Conservation (phyloP, 1,140 invertebrate species). For the Bursaphelenchus mucronatus region DNA sequence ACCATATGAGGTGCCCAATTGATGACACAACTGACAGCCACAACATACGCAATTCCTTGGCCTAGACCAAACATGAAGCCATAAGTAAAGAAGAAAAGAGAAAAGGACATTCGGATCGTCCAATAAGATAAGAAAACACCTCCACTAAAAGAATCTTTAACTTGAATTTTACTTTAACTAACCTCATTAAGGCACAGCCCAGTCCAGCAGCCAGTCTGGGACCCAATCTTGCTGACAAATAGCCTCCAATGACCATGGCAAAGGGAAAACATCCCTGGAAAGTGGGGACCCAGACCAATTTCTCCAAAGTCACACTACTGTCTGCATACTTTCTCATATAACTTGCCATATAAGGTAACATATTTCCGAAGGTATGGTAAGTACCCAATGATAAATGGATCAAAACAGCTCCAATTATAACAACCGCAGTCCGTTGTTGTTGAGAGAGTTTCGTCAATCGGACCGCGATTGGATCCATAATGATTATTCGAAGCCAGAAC, state of each 20-base stretch:
- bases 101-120: conserved; percentile 53
- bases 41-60: conserved; percentile 58
- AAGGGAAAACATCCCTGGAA: conserved; percentile 59
- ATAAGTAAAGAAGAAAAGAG: conserved; percentile 53
- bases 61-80: conserved; percentile 59
- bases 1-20: conserved; percentile 59
- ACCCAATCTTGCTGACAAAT: conserved; percentile 44
- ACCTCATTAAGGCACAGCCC: conserved; percentile 56
- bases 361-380: conserved; percentile 60
- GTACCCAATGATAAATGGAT: conserved; percentile 58
- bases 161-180: conserved; percentile 29
- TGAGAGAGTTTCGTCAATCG: conserved; percentile 28
- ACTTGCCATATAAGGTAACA: conserved; percentile 61
- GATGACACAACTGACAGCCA: conserved; percentile 56
- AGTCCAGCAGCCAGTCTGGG: conserved; percentile 50
- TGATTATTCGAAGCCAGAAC: neutral
- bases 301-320: conserved; percentile 43
- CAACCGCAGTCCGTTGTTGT: conserved; percentile 34
- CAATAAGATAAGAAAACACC: conserved; percentile 54
- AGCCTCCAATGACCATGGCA: conserved; percentile 59
- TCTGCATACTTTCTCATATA: conserved; percentile 60
- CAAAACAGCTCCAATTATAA: conserved; percentile 57
- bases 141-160: conserved; percentile 37
- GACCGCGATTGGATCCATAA: conserved; percentile 36
- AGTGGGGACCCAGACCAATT: conserved; percentile 58